Conservation (phyloP, 2,113 vertebrate genomes). For the Gnathonemus longibarbis region DNA sequence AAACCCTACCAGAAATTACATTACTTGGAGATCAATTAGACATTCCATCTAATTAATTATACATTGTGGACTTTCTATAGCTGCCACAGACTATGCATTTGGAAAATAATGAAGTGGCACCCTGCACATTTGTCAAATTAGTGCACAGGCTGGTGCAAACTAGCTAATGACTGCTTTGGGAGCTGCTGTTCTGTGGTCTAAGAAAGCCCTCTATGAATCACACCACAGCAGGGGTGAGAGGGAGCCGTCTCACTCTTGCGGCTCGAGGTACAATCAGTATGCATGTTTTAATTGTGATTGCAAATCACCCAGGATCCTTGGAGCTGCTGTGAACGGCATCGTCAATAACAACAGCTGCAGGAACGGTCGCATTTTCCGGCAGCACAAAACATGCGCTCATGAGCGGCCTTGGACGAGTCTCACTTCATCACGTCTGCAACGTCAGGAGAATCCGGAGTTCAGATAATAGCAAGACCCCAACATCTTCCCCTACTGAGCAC, state of each 20-base stretch:
- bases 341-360: not conserved
- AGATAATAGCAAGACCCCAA: not conserved
- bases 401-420: not conserved
- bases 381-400: not conserved
- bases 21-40: not conserved
- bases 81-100: not conserved
- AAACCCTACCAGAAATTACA: not conserved
- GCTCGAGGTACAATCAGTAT: not conserved
- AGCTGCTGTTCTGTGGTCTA: not conserved
- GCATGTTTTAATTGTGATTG: not conserved
- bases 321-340: not conserved
- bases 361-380: not conserved
- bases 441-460: not conserved
- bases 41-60: not conserved
- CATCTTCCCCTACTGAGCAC: not conserved
- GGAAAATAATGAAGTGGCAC: not conserved
- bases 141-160: not conserved
- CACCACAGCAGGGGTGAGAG: not conserved
- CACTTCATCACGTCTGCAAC: not conserved
- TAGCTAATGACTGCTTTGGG: not conserved
- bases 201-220: not conserved
- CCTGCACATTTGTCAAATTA: not conserved
- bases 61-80: not conserved
- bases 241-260: not conserved
- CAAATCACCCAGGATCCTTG: not conserved